Evolutionary conservation across 2,888 invertebrate species (phyloP).

Genomic region (Trichacis sp.): DNA sequence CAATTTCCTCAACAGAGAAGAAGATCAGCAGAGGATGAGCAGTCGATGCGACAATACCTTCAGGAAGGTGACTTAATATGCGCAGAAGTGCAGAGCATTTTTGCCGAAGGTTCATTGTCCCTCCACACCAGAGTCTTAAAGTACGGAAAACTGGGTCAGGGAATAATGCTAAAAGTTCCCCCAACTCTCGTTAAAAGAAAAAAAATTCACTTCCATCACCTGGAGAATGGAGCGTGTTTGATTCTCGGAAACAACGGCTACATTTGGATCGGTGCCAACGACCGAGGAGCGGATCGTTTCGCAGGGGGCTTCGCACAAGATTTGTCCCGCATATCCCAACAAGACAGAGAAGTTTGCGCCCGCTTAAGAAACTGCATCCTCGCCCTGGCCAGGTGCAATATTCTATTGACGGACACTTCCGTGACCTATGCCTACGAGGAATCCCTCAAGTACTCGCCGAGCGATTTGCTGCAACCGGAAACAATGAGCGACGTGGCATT

Average conservation of each 20-base stretch:
- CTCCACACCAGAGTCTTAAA: slow-evolving; percentile 95
- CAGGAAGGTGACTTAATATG: slow-evolving; percentile 96
- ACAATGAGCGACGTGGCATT: slow-evolving; percentile 87
- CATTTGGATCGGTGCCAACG: slow-evolving; percentile 89
- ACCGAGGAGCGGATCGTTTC: slow-evolving; percentile 75
- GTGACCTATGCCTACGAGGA: slow-evolving; percentile 92
- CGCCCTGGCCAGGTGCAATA: slow-evolving; percentile 86
- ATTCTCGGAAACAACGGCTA: slow-evolving; percentile 97
- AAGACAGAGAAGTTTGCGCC: slow-evolving; percentile 88
- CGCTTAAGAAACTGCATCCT: slow-evolving; percentile 91
- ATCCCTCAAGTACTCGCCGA: slow-evolving; percentile 83
- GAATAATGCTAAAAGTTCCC: slow-evolving; percentile 88
- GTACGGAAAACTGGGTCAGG: slow-evolving; percentile 96
- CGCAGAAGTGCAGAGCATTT: slow-evolving; percentile 96
- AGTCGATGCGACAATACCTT: slow-evolving; percentile 95
- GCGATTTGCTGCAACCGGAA: slow-evolving; percentile 85
- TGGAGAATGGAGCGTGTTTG: slow-evolving; percentile 90
- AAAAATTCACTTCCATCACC: slow-evolving; percentile 95
- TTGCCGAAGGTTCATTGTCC: slow-evolving; percentile 90
- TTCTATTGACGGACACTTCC: slow-evolving; percentile 93
- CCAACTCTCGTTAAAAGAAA: slow-evolving; percentile 91
- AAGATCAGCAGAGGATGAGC: slow-evolving; percentile 95
- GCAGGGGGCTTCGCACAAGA: slow-evolving; percentile 85
- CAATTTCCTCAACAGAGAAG: slow-evolving; percentile 75
- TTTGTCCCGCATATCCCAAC: slow-evolving; percentile 74